Conservation (phyloP, 2,797 vertebrate species). For the Cuculus canorus region DNA sequence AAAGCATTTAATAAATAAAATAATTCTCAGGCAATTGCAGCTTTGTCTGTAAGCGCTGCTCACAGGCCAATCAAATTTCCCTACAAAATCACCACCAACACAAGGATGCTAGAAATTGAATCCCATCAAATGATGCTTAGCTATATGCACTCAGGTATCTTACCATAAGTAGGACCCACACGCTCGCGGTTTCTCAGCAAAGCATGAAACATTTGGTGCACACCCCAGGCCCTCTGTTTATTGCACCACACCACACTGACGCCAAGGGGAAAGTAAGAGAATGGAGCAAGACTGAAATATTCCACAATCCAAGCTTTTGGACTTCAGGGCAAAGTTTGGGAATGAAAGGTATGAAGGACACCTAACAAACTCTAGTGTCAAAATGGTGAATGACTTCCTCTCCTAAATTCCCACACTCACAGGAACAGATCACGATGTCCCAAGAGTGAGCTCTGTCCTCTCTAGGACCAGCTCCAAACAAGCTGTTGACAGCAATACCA, state of each 20-base stretch:
- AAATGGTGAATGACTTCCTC: neutral
- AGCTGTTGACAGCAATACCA: neutral
- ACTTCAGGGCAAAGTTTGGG: neutral
- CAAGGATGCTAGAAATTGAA: neutral
- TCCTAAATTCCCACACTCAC: neutral
- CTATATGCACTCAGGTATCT: neutral
- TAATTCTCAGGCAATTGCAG: neutral
- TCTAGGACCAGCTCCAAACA: neutral
- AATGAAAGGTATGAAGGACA: neutral
- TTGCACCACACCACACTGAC: neutral
- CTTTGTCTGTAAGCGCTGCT: neutral
- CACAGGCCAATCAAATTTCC: neutral
- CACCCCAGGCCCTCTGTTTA: rapidly evolving
- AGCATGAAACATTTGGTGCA: neutral
- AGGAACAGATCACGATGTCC: neutral
- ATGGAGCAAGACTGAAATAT: neutral
- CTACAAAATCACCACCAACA: neutral
- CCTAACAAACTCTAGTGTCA: neutral
- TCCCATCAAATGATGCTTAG: neutral
- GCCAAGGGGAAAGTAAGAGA: neutral
- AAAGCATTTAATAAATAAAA: neutral
- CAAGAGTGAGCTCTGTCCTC: neutral
- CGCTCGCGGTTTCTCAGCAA: neutral
- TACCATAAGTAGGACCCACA: neutral
- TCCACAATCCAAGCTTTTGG: neutral